Conservation (phyloP, 2,113 vertebrate species). For the Genyomyrus donnyi region DNA sequence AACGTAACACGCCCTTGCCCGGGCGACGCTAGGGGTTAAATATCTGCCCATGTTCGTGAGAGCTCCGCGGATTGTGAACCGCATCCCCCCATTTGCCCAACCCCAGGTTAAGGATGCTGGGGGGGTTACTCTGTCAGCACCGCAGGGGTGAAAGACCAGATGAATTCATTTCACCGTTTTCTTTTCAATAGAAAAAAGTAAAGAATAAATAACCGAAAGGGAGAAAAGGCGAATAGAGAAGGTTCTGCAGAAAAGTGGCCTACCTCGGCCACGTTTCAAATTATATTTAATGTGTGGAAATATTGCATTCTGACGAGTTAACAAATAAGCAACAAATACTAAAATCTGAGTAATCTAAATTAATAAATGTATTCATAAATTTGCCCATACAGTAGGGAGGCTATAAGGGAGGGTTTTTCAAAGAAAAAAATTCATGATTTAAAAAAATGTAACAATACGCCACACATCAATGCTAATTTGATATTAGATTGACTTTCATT, state of each 20-base stretch:
- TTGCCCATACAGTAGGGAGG: neutral
- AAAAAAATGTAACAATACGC: neutral
- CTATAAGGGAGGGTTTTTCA: neutral
- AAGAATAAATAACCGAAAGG: neutral
- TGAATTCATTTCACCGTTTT: constrained; percentile 33
- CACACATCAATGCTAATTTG: neutral
- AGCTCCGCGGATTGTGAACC: constrained; percentile 42
- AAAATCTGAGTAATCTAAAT: neutral
- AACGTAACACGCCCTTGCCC: neutral
- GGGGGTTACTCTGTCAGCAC: constrained; percentile 20
- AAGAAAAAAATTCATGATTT: neutral
- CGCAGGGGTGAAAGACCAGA: constrained; percentile 34
- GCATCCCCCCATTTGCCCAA: constrained; percentile 16
- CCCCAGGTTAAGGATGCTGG: constrained; percentile 45
- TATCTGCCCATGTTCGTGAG: constrained; percentile 67
- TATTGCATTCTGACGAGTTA: neutral
- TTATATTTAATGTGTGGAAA: neutral
- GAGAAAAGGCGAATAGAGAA: too few species aligned
- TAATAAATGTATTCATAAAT: neutral
- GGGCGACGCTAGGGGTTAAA: constrained; percentile 59
- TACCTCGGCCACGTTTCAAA: neutral
- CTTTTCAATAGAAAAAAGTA: neutral
- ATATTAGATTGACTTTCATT: neutral
- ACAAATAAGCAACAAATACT: neutral
- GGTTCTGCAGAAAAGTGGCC: neutral